Base-by-base conservation (phyloP, 2,113 vertebrate species). In the Solenodon paradoxus region DNA sequence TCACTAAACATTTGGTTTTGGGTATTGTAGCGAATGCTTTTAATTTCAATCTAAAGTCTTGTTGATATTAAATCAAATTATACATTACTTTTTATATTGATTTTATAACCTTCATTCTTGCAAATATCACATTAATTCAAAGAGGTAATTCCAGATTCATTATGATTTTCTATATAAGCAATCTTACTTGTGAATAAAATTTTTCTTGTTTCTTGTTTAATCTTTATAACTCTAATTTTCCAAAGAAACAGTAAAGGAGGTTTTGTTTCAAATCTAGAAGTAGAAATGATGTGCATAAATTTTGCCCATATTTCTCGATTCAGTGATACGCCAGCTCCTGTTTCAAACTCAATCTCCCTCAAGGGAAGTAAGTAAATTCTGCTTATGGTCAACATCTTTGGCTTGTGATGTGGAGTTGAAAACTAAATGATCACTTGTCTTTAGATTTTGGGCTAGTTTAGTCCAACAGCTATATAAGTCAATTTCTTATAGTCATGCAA, bases 321-420 rank as follows among this genome's bases (percentile, higher is more conserved):
- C 71, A 45, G 7, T n/a, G 49, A 59, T 26, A 38, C 19, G n/a
- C 10, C 1, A 19, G 12, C 5, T 59, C 7, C 49, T 22, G 19
- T 10, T 45, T n/a, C n/a, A 9, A 42, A 53, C 19, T 66, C 35
- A 3, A 66, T 28, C 3, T 59, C 38, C 47, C 6, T 49, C 8
- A 85, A 22, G 22, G 15, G 49, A 20, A 45, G 24, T 57, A 59
- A 80, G 61, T 9, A 85, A 66, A 64, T n/a, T 24, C 22, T 28
- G 2, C 9, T 32, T 9, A 3, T 9, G 38, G 35, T 42, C 17
- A 38, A 13, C 5, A 30, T 8, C 16, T 38, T 28, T 24, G 9
- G 24, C 5, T 0, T 74, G 8, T 26, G 10, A 2, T 1, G 0
- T 13, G 40, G 1, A 35, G 9, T 20, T 55, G 10, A 42, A 20